phyloP scores from a whole-genome alignment of 2,113 vertebrate species.

The Tamias sibiricus region DNA sequence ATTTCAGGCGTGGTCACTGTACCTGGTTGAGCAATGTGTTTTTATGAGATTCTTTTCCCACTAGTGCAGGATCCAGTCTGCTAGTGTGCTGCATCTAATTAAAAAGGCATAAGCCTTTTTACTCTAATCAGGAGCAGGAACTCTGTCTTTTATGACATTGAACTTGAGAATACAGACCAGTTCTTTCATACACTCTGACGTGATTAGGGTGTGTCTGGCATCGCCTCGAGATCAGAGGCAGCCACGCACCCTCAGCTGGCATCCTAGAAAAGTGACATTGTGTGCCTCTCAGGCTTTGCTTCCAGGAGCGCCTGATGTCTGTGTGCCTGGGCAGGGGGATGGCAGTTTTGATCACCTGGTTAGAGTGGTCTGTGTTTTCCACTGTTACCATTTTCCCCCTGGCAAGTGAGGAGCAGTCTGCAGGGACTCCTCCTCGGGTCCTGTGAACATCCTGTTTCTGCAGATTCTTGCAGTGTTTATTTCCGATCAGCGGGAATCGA shows the following conservation, averaged over 20 bases:
- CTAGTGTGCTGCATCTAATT: not conserved
- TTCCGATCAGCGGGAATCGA: slow-evolving; percentile 10
- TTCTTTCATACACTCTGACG: not conserved
- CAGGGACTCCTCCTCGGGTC: not conserved
- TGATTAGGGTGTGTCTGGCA: not conserved
- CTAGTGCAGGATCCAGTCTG: not conserved
- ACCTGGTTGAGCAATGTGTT: not conserved
- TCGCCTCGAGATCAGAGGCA: not conserved
- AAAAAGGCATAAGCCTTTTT: not conserved
- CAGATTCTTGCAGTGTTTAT: slow-evolving; percentile 25
- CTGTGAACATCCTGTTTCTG: slow-evolving; percentile 53
- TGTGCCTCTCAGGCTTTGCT: not conserved
- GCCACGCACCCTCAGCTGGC: not conserved
- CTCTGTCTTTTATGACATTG: not conserved
- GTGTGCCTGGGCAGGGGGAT: not conserved
- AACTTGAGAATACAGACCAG: not conserved
- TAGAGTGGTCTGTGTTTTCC: not conserved
- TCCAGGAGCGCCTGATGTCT: not conserved
- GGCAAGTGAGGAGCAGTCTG: not conserved
- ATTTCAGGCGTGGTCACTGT: no score
- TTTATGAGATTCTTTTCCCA: not conserved
- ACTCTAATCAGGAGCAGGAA: not conserved
- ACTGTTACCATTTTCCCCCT: not conserved
- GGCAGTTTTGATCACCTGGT: not conserved
- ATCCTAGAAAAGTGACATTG: not conserved